Evolutionary conservation across 2,888 invertebrate genomes (phyloP).

Genomic region (Mythimna pallens): DNA sequence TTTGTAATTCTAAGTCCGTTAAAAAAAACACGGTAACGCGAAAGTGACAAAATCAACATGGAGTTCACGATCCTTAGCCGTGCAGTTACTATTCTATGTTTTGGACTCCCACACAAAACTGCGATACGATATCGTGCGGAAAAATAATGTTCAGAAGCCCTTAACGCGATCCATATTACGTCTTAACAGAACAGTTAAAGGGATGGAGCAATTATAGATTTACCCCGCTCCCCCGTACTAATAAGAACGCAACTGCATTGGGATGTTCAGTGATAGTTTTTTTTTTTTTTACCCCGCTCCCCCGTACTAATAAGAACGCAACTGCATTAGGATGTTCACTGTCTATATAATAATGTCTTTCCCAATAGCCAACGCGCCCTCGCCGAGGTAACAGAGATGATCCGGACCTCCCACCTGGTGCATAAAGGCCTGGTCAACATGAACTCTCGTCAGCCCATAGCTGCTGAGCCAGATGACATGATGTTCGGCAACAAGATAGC

Average conservation of each 20-base stretch:
- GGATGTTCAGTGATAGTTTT: too few relatives aligned
- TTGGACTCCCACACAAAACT: too few relatives aligned
- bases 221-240: too few relatives aligned
- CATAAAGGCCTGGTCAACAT: constrained; percentile 97
- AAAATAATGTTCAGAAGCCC: too few relatives aligned
- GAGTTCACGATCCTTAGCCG: not conserved
- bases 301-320: too few relatives aligned
- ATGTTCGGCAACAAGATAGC: constrained; percentile 99
- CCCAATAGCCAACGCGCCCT: constrained; percentile 94
- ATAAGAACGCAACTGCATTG: too few relatives aligned
- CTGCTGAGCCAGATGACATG: constrained; percentile 93
- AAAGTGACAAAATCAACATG: constrained; percentile 22
- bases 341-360: not conserved
- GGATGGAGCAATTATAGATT: too few relatives aligned
- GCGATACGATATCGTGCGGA: too few relatives aligned
- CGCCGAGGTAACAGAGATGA: constrained; percentile 99
- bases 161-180: too few relatives aligned
- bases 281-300: too few relatives aligned
- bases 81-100: not conserved
- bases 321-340: too few relatives aligned
- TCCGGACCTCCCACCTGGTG: constrained; percentile 97
- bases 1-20: constrained; percentile 36
- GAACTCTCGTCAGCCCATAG: constrained; percentile 91
- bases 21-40: constrained; percentile 23
- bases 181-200: too few relatives aligned